Percentiles rank a stretch among this genome's conserved stretches.
These are phyloP conservation scores for Mylabris sibirica DNA, from an alignment of 2,888 invertebrate species.

Conservation along the genomic window DNA sequence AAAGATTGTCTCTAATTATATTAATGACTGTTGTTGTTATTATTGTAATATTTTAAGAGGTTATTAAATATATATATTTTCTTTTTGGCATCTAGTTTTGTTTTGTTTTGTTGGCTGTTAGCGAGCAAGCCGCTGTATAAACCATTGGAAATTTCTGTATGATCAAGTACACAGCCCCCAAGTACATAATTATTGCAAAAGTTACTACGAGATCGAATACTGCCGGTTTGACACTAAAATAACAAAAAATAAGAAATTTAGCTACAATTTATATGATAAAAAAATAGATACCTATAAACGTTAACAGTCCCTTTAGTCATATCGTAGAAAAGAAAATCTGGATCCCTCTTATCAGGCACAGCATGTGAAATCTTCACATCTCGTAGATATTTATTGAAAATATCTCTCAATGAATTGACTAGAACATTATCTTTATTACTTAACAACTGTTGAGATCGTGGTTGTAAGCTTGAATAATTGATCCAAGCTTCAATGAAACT, in stretches of 20 bases:
- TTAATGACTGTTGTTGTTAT: not conserved
- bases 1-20: conserved; percentile 1
- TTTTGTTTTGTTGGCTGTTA: conserved; percentile 54
- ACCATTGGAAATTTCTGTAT: conserved; percentile 75
- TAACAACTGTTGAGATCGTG: conserved; percentile 79
- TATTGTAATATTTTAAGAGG: not conserved
- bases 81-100: conserved; percentile 29
- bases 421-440: conserved; percentile 71
- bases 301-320: conserved; percentile 80
- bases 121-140: conserved; percentile 69
- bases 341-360: conserved; percentile 84
- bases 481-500: conserved; percentile 79
- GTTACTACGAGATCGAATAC: conserved; percentile 96
- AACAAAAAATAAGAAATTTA: conserved; percentile 38
- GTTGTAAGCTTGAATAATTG: conserved; percentile 73
- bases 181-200: conserved; percentile 81
- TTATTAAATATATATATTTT: conserved; percentile 10
- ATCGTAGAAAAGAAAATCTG: conserved; percentile 91
- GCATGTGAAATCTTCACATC: conserved; percentile 77
- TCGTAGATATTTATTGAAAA: conserved; percentile 77
- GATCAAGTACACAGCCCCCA: conserved; percentile 83
- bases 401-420: conserved; percentile 75
- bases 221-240: conserved; percentile 93
- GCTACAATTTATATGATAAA: conserved; percentile 5
- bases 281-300: conserved; percentile 79